Base-by-base conservation (phyloP, 2,888 invertebrate species). In the Cremastinae sp. region DNA sequence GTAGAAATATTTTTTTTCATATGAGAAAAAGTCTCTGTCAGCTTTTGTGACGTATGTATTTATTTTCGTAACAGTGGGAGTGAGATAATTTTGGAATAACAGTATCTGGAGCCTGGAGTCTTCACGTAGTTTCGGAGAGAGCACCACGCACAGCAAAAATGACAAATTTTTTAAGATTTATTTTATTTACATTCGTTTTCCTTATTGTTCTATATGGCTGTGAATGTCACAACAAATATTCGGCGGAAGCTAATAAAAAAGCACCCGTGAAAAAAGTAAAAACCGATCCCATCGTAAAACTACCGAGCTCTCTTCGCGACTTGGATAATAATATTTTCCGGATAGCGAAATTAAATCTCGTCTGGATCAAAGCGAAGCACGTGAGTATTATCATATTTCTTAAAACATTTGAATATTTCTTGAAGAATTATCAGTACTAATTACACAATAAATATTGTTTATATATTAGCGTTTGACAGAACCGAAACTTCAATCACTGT, bases 281-380 rank as follows among this genome's bases (percentile, higher is more conserved):
- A 55, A 18, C 22, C 3, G 74, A 58, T n/a, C 28, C 75, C 4
- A 83, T 83, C 51, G 83, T 87, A 78, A 83, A 87, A 59, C 80
- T 88, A 41, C 88, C 89, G 22, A 85, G 85, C 22, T 88, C 90
- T 74, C 93, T 96, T 79, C 92, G 95, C 84, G 94, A 92, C 74
- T 89, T 96, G 53, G 94, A n/a, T n/a, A n/a, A 96, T 80, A 94
- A 94, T 84, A 97, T 97, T 2, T 98, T 95, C 90, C 92, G 97
- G 81, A 97, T 97, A 94, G 94, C 95, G 35, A 98, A 97, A 90
- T 90, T 97, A 37, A 97, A 98, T 90, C 90, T 96, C 72, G 90
- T 98, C 20, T 98, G 97, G 97, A 90, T 93, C 2, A 98, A 98
- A 91, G 97, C 97, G 9, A 94, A 95, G 90, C 94, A 95, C 90